Conservation (phyloP, 2,113 vertebrate genomes). For the Orthonyx spaldingii region DNA sequence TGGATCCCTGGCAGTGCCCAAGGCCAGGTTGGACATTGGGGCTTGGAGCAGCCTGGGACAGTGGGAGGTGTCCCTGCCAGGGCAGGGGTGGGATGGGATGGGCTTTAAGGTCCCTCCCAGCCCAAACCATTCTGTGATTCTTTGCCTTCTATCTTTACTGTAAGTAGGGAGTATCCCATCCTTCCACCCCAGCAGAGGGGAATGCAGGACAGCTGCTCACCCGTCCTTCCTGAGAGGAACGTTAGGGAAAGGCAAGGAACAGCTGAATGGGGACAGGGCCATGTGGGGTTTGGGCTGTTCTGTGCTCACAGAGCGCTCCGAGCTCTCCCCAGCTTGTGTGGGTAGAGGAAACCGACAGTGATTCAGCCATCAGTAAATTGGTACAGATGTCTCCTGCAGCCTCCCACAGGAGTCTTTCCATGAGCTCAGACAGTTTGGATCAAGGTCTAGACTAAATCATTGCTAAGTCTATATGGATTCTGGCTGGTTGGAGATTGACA, state of each 20-base stretch:
- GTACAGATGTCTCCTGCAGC: constrained; percentile 29
- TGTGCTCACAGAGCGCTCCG: neutral
- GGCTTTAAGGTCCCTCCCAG: fast-evolving
- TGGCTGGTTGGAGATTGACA: neutral
- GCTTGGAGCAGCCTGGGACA: neutral
- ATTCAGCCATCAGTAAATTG: constrained; percentile 46
- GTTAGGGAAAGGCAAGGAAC: neutral
- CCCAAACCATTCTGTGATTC: neutral
- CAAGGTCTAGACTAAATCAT: constrained; percentile 27
- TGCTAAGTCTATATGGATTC: constrained; percentile 7
- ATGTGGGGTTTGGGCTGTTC: neutral
- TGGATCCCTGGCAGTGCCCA: neutral
- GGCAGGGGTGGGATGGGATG: fast-evolving
- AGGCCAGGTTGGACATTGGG: neutral
- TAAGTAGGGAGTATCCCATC: neutral
- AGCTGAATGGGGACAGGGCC: neutral
- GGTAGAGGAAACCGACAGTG: neutral
- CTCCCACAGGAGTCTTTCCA: constrained; percentile 21
- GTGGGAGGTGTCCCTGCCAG: neutral
- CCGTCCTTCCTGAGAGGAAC: neutral
- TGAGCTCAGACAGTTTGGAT: constrained; percentile 1
- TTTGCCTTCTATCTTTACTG: neutral
- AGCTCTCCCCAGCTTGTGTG: constrained; percentile 7
- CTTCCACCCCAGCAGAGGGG: neutral
- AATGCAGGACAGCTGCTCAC: neutral